Percentiles rank a stretch among this genome's conserved stretches.
phyloP scores from a whole-genome alignment of 2,113 vertebrate species.

The Passer montanus region DNA sequence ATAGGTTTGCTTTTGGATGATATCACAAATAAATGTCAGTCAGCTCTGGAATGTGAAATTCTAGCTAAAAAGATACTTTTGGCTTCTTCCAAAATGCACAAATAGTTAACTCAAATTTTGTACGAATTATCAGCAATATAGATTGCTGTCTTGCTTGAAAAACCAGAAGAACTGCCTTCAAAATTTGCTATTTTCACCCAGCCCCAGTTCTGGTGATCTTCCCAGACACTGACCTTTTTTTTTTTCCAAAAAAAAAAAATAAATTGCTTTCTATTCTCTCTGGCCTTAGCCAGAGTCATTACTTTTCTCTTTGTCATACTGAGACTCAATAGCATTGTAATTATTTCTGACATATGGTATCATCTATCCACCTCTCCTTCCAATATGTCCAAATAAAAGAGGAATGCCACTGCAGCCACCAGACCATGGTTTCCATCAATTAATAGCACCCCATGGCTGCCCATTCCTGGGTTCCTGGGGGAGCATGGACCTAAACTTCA shows the following conservation, averaged over 20 bases:
- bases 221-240: slow-evolving; percentile 21
- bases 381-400: slow-evolving; percentile 13
- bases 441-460: not conserved
- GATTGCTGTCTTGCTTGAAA: not conserved
- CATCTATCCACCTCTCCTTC: slow-evolving; percentile 44
- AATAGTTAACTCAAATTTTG: not conserved
- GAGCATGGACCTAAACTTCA: not conserved
- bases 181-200: not conserved
- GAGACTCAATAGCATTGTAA: slow-evolving; percentile 43
- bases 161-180: not conserved
- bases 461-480: not conserved
- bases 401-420: not conserved
- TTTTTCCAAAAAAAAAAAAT: not conserved
- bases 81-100: not conserved
- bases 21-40: not conserved
- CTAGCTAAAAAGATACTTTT: not conserved
- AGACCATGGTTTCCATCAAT: not conserved
- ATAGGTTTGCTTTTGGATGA: not conserved
- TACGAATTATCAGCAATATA: not conserved
- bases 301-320: slow-evolving; percentile 47
- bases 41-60: not conserved
- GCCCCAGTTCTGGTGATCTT: slow-evolving; percentile 8
- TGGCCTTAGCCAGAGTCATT: slow-evolving; percentile 41
- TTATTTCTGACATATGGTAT: slow-evolving; percentile 60
- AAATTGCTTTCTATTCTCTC: slow-evolving; percentile 7